Evolutionary conservation across 2,113 vertebrate species (phyloP).

Genomic region (Synodontis membranacea): DNA sequence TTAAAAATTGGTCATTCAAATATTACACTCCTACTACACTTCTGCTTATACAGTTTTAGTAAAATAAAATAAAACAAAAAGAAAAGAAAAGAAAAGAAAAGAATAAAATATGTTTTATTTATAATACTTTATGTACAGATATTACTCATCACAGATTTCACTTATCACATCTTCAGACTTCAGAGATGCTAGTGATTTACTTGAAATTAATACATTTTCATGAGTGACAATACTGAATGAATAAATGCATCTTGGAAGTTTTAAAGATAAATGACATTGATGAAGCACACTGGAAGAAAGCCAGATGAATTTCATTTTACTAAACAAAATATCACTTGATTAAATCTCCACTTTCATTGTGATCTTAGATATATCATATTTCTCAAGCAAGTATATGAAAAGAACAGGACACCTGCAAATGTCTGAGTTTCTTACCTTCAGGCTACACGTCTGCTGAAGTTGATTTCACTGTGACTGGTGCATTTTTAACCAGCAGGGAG

Average conservation of each 20-base stretch:
- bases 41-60: background rate
- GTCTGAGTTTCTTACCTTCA: slow-evolving; percentile 42
- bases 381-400: slow-evolving; percentile 1
- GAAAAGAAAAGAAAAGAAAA: too few species aligned
- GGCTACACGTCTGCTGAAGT: slow-evolving; percentile 25
- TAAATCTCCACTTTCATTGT: background rate
- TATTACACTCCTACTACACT: background rate
- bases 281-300: background rate
- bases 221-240: background rate
- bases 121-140: background rate
- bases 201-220: background rate
- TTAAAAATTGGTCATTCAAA: background rate
- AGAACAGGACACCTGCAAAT: background rate
- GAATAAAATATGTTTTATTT: too few species aligned
- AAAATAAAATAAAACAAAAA: too few species aligned
- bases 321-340: slow-evolving; percentile 1
- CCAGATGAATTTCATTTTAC: background rate
- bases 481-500: slow-evolving; percentile 37
- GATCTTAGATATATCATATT: background rate
- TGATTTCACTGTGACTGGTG: slow-evolving; percentile 17
- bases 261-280: slow-evolving; percentile 20
- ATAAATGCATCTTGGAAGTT: background rate
- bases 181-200: background rate
- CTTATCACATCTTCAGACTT: background rate
- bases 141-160: background rate